Percentiles rank a stretch among this genome's conserved stretches.
phyloP scores from a whole-genome alignment of 2,888 invertebrate genomes.

The Pachliopta kotzebuea region DNA sequence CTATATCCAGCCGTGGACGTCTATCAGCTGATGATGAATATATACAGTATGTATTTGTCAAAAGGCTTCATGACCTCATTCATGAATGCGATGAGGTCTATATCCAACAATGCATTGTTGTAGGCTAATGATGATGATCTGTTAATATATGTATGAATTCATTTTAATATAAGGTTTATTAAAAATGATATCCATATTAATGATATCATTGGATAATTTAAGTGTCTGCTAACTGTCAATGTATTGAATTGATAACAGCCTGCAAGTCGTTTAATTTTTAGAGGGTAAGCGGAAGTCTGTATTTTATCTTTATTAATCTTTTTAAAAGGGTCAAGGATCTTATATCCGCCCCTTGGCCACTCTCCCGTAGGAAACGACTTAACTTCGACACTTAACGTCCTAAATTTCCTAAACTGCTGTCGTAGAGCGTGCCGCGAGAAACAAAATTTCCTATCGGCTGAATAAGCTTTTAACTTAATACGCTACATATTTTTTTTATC shows the following conservation, averaged over 20 bases:
- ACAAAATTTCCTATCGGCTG: constrained; percentile 18
- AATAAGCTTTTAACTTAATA: neutral
- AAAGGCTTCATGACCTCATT: too few species aligned
- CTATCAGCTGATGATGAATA: too few species aligned
- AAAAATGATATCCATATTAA: too few species aligned
- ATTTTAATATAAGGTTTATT: too few species aligned
- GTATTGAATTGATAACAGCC: neutral
- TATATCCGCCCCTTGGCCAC: constrained; percentile 21
- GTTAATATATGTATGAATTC: too few species aligned
- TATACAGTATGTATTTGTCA: too few species aligned
- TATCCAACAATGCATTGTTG: too few species aligned
- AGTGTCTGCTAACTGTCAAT: neutral
- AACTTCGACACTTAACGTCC: constrained; percentile 28
- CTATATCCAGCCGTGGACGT: too few species aligned
- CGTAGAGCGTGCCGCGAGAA: constrained; percentile 12
- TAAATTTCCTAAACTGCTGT: constrained; percentile 28
- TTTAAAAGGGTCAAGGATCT: constrained; percentile 19
- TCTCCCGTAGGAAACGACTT: constrained; percentile 26
- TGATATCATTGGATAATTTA: too few species aligned
- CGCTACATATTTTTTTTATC: too few species aligned
- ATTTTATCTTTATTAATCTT: neutral
- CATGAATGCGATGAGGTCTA: too few species aligned
- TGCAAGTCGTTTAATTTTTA: neutral
- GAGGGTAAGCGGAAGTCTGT: neutral
- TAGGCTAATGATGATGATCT: too few species aligned